Percentiles rank a stretch among this genome's conserved stretches.
Conservation (phyloP, 2,888 invertebrate species). For the Caenorhabditis sinica region DNA sequence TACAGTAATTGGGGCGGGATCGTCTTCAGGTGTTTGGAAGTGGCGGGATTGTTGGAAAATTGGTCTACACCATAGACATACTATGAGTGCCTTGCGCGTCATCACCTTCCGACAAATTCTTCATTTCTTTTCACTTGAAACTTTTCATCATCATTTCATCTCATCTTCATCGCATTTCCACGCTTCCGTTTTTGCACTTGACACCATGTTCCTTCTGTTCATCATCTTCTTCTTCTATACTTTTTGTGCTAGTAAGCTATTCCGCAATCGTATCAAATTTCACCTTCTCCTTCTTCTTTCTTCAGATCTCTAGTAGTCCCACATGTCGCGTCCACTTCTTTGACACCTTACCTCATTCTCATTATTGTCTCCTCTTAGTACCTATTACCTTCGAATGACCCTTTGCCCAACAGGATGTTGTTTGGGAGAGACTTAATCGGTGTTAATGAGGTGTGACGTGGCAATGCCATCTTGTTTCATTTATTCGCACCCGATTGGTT, state of each 20-base stretch:
- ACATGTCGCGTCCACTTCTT: constrained; percentile 40
- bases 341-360: constrained; percentile 49
- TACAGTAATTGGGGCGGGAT: constrained; percentile 26
- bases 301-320: constrained; percentile 30
- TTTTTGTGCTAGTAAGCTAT: constrained; percentile 46
- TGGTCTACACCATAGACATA: constrained; percentile 50
- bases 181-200: constrained; percentile 35
- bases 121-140: constrained; percentile 51
- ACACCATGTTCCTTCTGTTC: constrained; percentile 45
- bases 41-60: constrained; percentile 33
- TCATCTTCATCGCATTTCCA: constrained; percentile 32
- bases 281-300: constrained; percentile 25
- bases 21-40: neutral
- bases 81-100: constrained; percentile 42
- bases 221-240: constrained; percentile 10
- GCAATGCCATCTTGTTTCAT: constrained; percentile 22
- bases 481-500: constrained; percentile 32
- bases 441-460: constrained; percentile 59
- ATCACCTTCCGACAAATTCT: constrained; percentile 47
- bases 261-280: constrained; percentile 50
- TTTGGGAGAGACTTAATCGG: constrained; percentile 27
- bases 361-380: constrained; percentile 51
- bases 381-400: constrained; percentile 51
- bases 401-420: constrained; percentile 47
- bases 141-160: constrained; percentile 46